Conservation (phyloP, 1,140 invertebrate species). For the Gerris buenoi region DNA sequence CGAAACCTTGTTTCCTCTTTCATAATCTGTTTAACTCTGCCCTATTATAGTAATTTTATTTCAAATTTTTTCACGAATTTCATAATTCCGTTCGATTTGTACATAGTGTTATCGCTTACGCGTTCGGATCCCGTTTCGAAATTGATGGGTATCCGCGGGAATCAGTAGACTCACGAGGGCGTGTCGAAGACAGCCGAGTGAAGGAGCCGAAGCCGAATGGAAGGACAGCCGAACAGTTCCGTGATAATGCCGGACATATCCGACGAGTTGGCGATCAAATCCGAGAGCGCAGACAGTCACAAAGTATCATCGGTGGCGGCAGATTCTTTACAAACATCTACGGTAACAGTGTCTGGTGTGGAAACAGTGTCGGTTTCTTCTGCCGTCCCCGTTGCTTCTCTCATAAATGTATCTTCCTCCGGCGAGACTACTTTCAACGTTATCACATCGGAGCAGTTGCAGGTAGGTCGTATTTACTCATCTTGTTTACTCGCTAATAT, state of each 20-base stretch:
- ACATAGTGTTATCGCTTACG: too few species aligned
- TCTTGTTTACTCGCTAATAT: too few species aligned
- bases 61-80: too few species aligned
- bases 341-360: constrained; percentile 23
- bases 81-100: too few species aligned
- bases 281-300: constrained; percentile 38
- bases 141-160: too few species aligned
- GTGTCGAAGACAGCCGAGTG: not conserved
- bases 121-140: too few species aligned
- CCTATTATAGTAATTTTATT: too few species aligned
- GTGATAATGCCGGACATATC: constrained; percentile 51
- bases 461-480: too few species aligned
- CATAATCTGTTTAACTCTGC: too few species aligned
- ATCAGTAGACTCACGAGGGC: not conserved
- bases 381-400: constrained; percentile 53
- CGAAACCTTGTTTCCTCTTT: too few species aligned
- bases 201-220: constrained; percentile 3
- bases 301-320: constrained; percentile 26
- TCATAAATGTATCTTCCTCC: constrained; percentile 45
- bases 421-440: constrained; percentile 61
- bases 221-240: constrained; percentile 34
- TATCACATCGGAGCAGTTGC: constrained; percentile 64
- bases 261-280: constrained; percentile 42
- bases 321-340: constrained; percentile 16
- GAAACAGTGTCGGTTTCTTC: constrained; percentile 30